Evolutionary conservation across 2,113 vertebrate genomes (phyloP).

Genomic region (Mus spicilegus): DNA sequence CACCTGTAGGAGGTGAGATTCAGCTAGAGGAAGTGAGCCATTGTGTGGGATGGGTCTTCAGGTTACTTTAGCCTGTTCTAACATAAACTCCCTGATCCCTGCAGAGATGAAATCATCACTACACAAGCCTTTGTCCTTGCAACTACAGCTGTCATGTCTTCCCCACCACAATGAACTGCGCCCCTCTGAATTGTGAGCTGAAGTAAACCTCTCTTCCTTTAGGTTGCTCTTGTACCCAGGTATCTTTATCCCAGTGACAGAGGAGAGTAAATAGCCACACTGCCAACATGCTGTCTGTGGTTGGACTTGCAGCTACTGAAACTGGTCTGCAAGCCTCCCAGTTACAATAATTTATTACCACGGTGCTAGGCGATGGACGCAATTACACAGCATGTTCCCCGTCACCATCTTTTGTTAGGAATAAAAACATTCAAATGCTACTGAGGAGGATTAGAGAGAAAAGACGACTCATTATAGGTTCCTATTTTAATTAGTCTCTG

Average conservation of each 20-base stretch:
- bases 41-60: not conserved
- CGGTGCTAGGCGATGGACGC: not conserved
- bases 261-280: not conserved
- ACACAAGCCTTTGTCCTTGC: not conserved
- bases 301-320: not conserved
- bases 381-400: not conserved
- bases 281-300: not conserved
- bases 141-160: not conserved
- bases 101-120: not conserved
- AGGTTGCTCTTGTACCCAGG: not conserved
- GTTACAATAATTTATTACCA: conserved; percentile 6
- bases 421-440: conserved; percentile 23
- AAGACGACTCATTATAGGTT: not conserved
- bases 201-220: not conserved
- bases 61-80: not conserved
- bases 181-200: not conserved
- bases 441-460: conserved; percentile 8
- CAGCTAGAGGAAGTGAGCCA: not conserved
- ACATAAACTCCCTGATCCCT: not conserved
- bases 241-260: not conserved
- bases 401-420: not conserved
- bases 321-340: not conserved
- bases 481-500: conserved; percentile 44
- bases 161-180: not conserved
- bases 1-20: not conserved